A percentile compares a stretch with the other conserved stretches of the same genome.
Evolutionary conservation across 2,113 vertebrate species (phyloP).

Genomic region (Rattus norvegicus): DNA sequence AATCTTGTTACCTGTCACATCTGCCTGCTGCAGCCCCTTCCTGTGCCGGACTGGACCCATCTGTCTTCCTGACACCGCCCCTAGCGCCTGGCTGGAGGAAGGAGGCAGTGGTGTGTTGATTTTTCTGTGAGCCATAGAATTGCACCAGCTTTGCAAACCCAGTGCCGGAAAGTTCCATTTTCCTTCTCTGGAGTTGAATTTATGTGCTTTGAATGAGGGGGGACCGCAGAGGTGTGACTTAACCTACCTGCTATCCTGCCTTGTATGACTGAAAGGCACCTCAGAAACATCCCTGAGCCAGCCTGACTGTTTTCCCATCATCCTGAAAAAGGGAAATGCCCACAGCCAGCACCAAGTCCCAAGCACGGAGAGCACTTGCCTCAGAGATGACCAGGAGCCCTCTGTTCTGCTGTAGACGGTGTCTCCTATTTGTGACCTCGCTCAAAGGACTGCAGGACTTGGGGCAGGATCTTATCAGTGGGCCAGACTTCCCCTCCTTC

Average conservation of each 20-base stretch:
- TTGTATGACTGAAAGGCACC: not conserved
- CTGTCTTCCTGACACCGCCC: constrained; percentile 41
- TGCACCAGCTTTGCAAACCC: constrained; percentile 33
- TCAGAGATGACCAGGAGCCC: not conserved
- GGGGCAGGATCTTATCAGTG: constrained; percentile 75
- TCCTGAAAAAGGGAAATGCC: not conserved
- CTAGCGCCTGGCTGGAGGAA: not conserved
- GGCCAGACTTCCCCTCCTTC: constrained; percentile 80
- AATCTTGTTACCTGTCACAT: not conserved
- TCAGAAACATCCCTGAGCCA: not conserved
- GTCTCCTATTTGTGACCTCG: not conserved
- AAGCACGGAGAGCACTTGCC: not conserved
- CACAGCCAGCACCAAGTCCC: not conserved
- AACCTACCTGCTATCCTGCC: constrained; percentile 53
- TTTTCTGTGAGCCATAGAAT: constrained; percentile 16
- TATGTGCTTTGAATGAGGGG: constrained; percentile 50
- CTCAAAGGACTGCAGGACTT: constrained; percentile 53
- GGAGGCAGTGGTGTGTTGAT: not conserved
- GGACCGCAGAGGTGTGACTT: constrained; percentile 53
- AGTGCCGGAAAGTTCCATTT: not conserved
- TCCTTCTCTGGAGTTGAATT: constrained; percentile 61
- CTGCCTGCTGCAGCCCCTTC: constrained; percentile 6
- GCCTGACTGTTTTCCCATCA: not conserved
- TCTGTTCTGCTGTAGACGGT: not conserved
- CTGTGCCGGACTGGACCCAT: not conserved